Evolutionary conservation across 2,797 vertebrate species (phyloP).

Genomic region (Falco rusticolus): DNA sequence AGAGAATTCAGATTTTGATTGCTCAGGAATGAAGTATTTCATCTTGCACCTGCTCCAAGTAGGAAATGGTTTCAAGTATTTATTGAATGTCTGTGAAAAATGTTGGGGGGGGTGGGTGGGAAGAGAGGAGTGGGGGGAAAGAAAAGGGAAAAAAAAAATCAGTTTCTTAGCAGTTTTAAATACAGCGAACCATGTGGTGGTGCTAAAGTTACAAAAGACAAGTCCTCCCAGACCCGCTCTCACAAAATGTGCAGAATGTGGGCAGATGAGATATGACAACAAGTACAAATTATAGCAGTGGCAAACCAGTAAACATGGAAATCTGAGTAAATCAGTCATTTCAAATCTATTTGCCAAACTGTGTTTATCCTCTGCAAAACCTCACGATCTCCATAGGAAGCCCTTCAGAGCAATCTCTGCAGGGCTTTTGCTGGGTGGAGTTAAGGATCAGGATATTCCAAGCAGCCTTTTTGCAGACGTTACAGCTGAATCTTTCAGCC

Average conservation of each 20-base stretch:
- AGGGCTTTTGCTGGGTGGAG: constrained; percentile 28
- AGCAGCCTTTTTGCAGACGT: constrained; percentile 13
- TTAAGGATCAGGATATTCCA: constrained; percentile 12
- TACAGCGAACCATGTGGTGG: constrained; percentile 57
- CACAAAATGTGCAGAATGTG: not conserved
- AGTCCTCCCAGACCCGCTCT: not conserved
- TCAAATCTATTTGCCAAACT: constrained; percentile 68
- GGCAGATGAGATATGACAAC: constrained; percentile 41
- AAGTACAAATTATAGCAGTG: constrained; percentile 54
- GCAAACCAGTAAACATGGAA: constrained; percentile 62
- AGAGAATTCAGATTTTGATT: constrained; percentile 1
- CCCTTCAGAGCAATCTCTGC: constrained; percentile 37
- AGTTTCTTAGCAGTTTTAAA: constrained; percentile 8
- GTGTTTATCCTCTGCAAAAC: constrained; percentile 51
- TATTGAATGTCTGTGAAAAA: not conserved
- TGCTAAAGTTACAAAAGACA: constrained; percentile 66
- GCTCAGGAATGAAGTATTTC: not conserved
- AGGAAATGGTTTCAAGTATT: not conserved
- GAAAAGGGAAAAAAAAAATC: too few relatives aligned
- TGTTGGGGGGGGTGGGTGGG: not conserved
- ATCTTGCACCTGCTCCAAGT: not conserved
- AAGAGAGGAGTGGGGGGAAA: not conserved
- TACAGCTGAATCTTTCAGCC: not conserved
- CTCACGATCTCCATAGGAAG: constrained; percentile 32
- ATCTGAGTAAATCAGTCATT: constrained; percentile 63